Evolutionary conservation across 2,888 invertebrate species (phyloP).

Genomic region (Selenia dentaria): DNA sequence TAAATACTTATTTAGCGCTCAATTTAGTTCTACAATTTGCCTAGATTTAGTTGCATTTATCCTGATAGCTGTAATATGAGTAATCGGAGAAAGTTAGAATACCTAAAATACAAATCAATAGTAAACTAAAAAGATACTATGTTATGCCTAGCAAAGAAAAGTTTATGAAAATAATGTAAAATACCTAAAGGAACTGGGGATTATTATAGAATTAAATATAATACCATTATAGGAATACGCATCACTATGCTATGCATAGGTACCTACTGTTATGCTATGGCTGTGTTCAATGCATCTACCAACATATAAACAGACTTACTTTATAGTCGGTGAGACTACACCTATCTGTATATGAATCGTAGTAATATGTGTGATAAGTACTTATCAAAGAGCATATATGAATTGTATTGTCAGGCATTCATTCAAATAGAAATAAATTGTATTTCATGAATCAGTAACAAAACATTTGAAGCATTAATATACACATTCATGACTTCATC

Average conservation of each 20-base stretch:
- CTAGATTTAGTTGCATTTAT: slow-evolving; percentile 10
- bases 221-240: slow-evolving; percentile 3
- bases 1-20: slow-evolving; percentile 12
- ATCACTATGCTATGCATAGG: slow-evolving; percentile 17
- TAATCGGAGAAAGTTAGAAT: slow-evolving; percentile 3
- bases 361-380: slow-evolving; percentile 19
- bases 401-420: slow-evolving; percentile 44
- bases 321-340: slow-evolving; percentile 14
- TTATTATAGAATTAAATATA: slow-evolving; percentile 8
- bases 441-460: slow-evolving; percentile 36
- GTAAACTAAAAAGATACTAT: neutral
- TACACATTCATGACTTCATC: slow-evolving; percentile 51
- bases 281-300: slow-evolving; percentile 26
- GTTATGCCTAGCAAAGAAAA: slow-evolving; percentile 1
- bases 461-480: slow-evolving; percentile 44
- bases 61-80: slow-evolving; percentile 1
- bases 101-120: slow-evolving; percentile 4
- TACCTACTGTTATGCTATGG: slow-evolving; percentile 10
- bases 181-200: neutral
- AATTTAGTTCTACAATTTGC: slow-evolving; percentile 8
- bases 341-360: slow-evolving; percentile 18
- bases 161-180: neutral
- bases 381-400: slow-evolving; percentile 25
- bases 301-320: slow-evolving; percentile 30
- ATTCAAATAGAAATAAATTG: slow-evolving; percentile 47